These are phyloP conservation scores for Halcyon senegalensis DNA, from an alignment of 2,113 vertebrate genomes.

Conservation along the genomic window DNA sequence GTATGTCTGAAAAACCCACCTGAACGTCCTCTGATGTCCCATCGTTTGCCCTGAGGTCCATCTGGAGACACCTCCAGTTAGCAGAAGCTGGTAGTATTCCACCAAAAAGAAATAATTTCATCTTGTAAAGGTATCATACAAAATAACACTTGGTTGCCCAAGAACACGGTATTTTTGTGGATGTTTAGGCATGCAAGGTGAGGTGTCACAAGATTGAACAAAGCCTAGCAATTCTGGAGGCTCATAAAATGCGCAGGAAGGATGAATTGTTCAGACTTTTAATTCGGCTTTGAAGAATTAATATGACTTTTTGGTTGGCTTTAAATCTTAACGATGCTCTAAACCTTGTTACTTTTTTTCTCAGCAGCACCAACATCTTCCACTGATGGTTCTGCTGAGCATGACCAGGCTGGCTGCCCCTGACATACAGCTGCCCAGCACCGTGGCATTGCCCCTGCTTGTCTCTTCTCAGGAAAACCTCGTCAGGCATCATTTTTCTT, in stretches of 20 bases:
- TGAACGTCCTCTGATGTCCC: neutral
- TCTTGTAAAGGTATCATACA: neutral
- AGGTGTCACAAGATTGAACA: constrained; percentile 21
- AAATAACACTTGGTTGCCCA: neutral
- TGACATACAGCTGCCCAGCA: neutral
- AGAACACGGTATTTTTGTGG: neutral
- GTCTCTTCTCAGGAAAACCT: neutral
- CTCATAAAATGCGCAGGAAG: constrained; percentile 28
- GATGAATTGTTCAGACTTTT: neutral
- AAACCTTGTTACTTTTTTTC: neutral
- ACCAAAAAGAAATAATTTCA: neutral
- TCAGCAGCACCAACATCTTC: fast-evolving
- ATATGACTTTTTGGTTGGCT: neutral
- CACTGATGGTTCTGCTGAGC: neutral
- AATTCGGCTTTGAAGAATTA: constrained; percentile 31
- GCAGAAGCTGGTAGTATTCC: neutral
- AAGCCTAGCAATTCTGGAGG: neutral
- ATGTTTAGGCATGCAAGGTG: neutral
- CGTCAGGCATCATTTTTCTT: fast-evolving
- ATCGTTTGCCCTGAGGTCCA: neutral
- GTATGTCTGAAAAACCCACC: neutral
- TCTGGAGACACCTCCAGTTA: neutral
- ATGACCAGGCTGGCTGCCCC: neutral
- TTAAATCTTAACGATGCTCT: neutral
- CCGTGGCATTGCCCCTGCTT: neutral